Evolutionary conservation across 64 coral and sea anemone genomes (phyloP).

Genomic region (Montipora capricornis): DNA sequence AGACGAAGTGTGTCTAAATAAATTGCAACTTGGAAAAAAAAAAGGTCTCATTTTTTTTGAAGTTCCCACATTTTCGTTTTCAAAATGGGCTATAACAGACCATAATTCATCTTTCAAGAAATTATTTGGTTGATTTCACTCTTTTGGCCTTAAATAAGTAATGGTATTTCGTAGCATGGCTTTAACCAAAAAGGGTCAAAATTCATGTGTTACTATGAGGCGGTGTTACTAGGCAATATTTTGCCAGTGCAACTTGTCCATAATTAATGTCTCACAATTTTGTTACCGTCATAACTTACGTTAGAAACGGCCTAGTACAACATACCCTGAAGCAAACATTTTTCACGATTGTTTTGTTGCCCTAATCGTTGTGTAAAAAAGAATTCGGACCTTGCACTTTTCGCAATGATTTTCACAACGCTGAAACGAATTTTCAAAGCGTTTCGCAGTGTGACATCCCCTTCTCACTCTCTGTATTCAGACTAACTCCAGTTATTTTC

Average conservation of each 20-base stretch:
- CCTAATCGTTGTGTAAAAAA: background rate
- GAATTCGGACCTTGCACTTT: background rate
- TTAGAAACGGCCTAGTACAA: background rate
- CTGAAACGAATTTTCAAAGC: background rate
- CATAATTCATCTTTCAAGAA: no score
- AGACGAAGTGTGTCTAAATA: background rate
- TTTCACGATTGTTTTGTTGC: constrained; percentile 7
- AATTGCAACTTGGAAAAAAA: no score
- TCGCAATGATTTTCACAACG: constrained; percentile 11
- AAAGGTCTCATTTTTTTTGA: no score
- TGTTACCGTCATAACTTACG: background rate
- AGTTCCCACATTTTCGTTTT: no score
- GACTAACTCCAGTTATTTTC: background rate
- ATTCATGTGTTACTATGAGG: background rate
- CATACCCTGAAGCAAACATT: constrained; percentile 15
- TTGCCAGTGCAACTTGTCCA: background rate
- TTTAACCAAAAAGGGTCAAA: background rate
- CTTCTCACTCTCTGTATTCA: constrained; percentile 3
- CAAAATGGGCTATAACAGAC: no score
- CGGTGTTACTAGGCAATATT: background rate
- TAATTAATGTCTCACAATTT: background rate
- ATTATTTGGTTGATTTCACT: no score
- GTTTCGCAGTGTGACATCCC: background rate
- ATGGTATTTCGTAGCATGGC: background rate
- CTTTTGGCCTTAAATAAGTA: no score